These are phyloP conservation scores for Acholoe squamosa DNA, from an alignment of 2,888 invertebrate genomes.

Conservation along the genomic window DNA sequence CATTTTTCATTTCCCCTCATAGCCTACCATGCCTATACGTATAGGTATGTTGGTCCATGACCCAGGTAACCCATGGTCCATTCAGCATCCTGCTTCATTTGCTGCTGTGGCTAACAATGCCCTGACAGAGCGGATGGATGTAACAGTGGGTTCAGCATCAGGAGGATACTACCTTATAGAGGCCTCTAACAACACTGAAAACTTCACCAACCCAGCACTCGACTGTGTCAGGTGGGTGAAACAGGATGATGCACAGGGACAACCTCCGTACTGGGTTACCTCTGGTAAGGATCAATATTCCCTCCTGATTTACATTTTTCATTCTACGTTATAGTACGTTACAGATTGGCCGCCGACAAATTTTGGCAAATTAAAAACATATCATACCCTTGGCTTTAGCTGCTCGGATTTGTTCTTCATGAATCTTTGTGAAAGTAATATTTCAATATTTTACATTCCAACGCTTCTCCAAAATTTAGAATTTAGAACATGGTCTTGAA, in stretches of 20 bases:
- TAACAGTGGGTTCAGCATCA: neutral
- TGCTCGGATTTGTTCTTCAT: neutral
- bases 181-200: neutral
- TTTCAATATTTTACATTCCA: too few relatives aligned
- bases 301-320: neutral
- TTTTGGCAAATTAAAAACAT: neutral
- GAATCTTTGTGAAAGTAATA: too few relatives aligned
- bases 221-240: neutral
- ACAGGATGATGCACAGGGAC: neutral
- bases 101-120: neutral
- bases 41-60: neutral
- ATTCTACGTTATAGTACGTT: neutral
- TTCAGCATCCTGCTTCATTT: neutral
- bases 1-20: too few relatives aligned
- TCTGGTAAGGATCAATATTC: neutral
- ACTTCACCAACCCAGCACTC: neutral
- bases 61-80: neutral
- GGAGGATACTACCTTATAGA: neutral
- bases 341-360: neutral
- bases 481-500: too few relatives aligned
- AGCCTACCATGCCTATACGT: slow-evolving; percentile 12
- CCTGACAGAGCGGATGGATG: neutral
- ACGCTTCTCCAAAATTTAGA: too few relatives aligned
- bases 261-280: neutral
- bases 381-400: neutral